Base-by-base conservation (phyloP, 2,888 invertebrate genomes). In the Anaspis maculata region DNA sequence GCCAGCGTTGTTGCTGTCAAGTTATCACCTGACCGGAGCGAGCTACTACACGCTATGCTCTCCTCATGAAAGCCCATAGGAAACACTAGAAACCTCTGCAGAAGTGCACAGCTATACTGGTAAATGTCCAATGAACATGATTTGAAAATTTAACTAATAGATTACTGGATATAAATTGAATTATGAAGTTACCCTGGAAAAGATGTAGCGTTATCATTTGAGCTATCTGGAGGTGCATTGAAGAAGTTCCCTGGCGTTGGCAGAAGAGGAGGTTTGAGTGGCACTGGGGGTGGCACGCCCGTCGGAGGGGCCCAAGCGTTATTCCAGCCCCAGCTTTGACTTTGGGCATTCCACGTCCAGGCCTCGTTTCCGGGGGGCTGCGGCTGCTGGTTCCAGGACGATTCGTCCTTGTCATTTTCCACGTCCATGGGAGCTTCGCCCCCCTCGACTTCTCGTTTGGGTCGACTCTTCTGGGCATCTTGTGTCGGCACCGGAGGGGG, bases 391-490 rank as follows among this genome's bases (percentile, higher is more conserved):
- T 19, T 19, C 19, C 19, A 19, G 19, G 19, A 19, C 19, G 9
- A 5, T 19, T 83, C 83, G 24, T 79, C 76, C 30, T 77, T 79
- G 47, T 84, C 85, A 56, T 77, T 80, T 53, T 84, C 86, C 52
- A 88, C 81, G 47, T 88, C 88, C 88, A 88, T 88, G 2, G 86
- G 87, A 6, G 86, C 87, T 67, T 88, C 88, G 12, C 87, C 88
- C 33, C 83, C 80, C 57, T 84, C 54, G 24, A n/a, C n/a, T n/a
- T n/a, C n/a, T n/a, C n/a, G n/a, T n/a, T n/a, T n/a, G n/a, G n/a
- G n/a, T n/a, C n/a, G n/a, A n/a, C n/a, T n/a, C n/a, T n/a, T n/a
- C n/a, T n/a, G n/a, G n/a, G n/a, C n/a, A n/a, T n/a, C n/a, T n/a
- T n/a, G n/a, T n/a, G n/a, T n/a, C n/a, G n/a, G n/a, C n/a, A 56